Base-by-base conservation (phyloP, 2,113 vertebrate species). In the Poeciliopsis retropinna region DNA sequence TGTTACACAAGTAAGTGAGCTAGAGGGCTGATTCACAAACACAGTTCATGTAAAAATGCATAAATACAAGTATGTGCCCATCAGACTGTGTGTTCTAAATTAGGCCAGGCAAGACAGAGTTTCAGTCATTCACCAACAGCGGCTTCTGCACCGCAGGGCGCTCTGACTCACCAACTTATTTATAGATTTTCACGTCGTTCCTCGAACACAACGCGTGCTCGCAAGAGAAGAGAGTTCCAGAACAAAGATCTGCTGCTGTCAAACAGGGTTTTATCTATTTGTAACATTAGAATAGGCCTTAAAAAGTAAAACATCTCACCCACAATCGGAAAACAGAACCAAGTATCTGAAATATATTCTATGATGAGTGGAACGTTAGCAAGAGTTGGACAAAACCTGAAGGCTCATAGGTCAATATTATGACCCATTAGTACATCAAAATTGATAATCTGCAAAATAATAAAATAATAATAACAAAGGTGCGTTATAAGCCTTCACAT, bases 151-250 rank as follows among this genome's bases (percentile, higher is more conserved):
- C 81, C 64, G 32, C 64, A 2, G 84, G 75, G 79, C 39, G 2
- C 75, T 74, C 28, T 0, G 66, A 57, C 73, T 82, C 64, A 9
- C 27, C 19, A 70, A 39, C 61, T 78, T 80, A 91, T 91, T 92
- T 92, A 82, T 83, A 87, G 83, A 80, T 57, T 73, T 72, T 73
- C 60, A 76, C 62, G 65, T 63, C 70, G 69, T 76, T 71, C 37
- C 65, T 37, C 7, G 74, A 86, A 67, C 51, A 44, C 64, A 29
- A 3, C 25, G 37, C 19, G 3, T 5, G 41, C 41, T 44, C 13
- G 3, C 41, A 47, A 17, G 44, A 17, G 44, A 47, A 47, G 44
- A 63, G 32, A 32, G 27, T 32, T 76, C 60, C 62, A 31, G 73
- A 89, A 79, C 82, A 67, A 73, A 80, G 71, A 71, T 80, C 69